These are phyloP conservation scores for Virgularia gustaviana DNA, from an alignment of 92 coral and sea anemone species.

Conservation along the genomic window DNA sequence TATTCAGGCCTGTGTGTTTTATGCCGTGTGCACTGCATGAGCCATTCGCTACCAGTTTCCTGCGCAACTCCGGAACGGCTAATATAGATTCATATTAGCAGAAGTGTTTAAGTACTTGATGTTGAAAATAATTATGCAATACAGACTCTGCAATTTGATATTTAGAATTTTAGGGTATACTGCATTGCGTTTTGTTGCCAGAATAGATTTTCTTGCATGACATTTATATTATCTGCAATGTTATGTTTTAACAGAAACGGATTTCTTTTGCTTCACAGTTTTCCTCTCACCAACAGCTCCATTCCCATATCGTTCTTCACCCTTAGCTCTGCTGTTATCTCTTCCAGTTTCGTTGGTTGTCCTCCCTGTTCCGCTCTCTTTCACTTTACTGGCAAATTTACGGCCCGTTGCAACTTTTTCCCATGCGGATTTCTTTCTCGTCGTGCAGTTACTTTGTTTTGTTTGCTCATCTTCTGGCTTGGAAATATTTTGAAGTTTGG, in stretches of 20 bases:
- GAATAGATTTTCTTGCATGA: too few species aligned
- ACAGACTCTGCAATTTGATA: too few species aligned
- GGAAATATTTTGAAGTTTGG: constrained; percentile 17
- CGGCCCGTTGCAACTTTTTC: too few species aligned
- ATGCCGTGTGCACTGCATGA: too few species aligned
- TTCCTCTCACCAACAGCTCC: neutral
- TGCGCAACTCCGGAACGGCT: too few species aligned
- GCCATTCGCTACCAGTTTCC: too few species aligned
- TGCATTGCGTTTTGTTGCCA: too few species aligned
- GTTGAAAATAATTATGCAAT: too few species aligned
- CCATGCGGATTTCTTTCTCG: constrained; percentile 29
- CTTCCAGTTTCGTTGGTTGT: constrained; percentile 1
- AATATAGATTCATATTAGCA: too few species aligned
- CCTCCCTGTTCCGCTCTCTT: neutral
- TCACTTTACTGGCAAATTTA: neutral
- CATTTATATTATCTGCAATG: neutral
- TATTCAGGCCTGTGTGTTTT: too few species aligned
- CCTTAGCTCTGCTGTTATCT: neutral
- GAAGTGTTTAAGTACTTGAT: too few species aligned
- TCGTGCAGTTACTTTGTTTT: neutral
- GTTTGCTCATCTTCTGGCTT: constrained; percentile 14
- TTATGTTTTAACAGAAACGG: neutral
- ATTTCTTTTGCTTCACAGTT: constrained; percentile 2
- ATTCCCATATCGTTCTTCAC: neutral
- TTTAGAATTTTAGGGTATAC: too few species aligned